Percentiles rank a stretch among this genome's conserved stretches.
Evolutionary conservation across 2,113 vertebrate genomes (phyloP).

Genomic region (Holacanthus passer): DNA sequence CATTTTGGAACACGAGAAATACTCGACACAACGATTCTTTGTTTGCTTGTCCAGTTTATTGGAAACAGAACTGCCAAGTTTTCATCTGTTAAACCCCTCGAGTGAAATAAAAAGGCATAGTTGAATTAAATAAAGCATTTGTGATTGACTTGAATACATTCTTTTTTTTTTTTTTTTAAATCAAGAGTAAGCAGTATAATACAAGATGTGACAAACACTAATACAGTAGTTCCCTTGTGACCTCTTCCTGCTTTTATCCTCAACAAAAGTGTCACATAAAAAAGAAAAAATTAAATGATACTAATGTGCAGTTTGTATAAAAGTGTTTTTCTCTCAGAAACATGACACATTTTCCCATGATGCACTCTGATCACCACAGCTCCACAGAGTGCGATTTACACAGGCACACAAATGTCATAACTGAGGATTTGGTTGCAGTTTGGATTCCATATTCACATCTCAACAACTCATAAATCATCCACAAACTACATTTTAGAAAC

Average conservation of each 20-base stretch:
- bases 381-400: background rate
- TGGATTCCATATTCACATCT: slow-evolving; percentile 10
- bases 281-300: slow-evolving; percentile 10
- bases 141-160: slow-evolving; percentile 81
- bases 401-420: slow-evolving; percentile 26
- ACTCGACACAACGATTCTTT: slow-evolving; percentile 22
- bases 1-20: slow-evolving; percentile 63
- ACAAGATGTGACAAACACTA: slow-evolving; percentile 22
- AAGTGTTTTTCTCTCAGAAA: background rate
- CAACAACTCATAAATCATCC: background rate
- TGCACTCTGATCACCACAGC: slow-evolving; percentile 1
- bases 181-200: slow-evolving; percentile 23
- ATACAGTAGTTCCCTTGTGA: background rate
- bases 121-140: slow-evolving; percentile 79
- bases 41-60: slow-evolving; percentile 78
- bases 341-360: background rate
- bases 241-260: background rate
- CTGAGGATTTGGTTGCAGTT: slow-evolving; percentile 29
- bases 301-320: slow-evolving; percentile 42
- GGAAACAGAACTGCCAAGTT: slow-evolving; percentile 75
- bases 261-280: background rate
- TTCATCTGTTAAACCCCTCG: slow-evolving; percentile 74
- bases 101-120: slow-evolving; percentile 82
- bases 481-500: background rate
- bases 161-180: slow-evolving; percentile 50